Evolutionary conservation across 2,797 vertebrate genomes (phyloP).

Genomic region (Streptopelia turtur): DNA sequence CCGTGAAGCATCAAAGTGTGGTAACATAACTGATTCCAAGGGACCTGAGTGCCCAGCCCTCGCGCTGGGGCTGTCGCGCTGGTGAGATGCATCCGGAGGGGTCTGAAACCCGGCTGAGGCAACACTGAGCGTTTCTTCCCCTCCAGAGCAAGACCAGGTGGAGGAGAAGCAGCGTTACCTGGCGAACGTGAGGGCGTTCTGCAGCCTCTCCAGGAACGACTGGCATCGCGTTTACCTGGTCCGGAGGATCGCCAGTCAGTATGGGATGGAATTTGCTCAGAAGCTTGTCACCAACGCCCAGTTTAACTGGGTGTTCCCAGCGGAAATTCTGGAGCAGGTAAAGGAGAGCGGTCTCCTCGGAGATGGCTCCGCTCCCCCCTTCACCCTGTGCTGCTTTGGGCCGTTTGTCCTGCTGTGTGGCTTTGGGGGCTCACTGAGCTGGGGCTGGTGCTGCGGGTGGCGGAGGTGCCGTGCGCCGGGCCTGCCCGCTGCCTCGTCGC

Average conservation of each 20-base stretch:
- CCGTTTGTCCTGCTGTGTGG: neutral
- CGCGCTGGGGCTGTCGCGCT: neutral
- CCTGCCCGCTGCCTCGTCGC: neutral
- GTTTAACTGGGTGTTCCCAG: conserved; percentile 88
- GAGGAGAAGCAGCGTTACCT: conserved; percentile 61
- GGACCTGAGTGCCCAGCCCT: neutral
- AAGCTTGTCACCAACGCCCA: conserved; percentile 69
- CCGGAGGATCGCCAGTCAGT: conserved; percentile 83
- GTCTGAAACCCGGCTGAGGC: neutral
- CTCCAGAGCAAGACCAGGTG: neutral
- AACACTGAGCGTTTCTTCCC: neutral
- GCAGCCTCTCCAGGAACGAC: conserved; percentile 75
- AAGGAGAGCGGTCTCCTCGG: neutral
- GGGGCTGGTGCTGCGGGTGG: no score
- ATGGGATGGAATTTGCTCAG: conserved; percentile 86
- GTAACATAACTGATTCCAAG: neutral
- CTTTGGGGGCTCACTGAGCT: accelerated
- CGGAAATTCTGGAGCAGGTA: conserved; percentile 79
- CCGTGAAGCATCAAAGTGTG: neutral
- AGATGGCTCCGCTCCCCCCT: neutral
- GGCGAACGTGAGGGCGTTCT: conserved; percentile 75
- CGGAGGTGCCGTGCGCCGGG: neutral
- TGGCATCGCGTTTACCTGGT: conserved; percentile 91
- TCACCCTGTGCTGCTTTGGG: neutral
- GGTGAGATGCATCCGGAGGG: neutral